phyloP scores from a whole-genome alignment of 2,113 vertebrate genomes.

The Marmota flaviventris region DNA sequence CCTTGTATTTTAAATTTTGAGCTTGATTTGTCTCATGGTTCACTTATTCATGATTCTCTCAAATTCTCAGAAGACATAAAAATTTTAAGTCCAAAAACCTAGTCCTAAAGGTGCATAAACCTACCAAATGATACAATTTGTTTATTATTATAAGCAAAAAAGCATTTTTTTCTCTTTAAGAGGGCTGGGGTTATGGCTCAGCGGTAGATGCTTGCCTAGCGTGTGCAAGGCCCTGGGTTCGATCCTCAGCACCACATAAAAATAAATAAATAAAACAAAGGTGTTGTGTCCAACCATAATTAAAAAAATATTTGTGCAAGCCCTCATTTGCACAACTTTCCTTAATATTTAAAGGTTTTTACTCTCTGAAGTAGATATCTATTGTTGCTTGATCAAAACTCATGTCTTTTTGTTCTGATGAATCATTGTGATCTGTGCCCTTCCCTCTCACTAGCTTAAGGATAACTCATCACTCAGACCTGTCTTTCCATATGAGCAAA shows the following conservation, averaged over 20 bases:
- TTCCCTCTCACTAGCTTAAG: neutral
- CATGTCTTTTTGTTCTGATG: neutral
- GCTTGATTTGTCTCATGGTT: neutral
- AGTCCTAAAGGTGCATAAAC: neutral
- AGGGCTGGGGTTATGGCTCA: too few species aligned
- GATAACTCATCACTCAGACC: neutral
- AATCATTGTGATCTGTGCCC: neutral
- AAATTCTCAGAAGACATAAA: neutral
- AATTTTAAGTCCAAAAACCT: neutral
- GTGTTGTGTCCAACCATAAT: too few species aligned
- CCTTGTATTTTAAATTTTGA: slow-evolving; percentile 13
- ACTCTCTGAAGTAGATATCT: neutral
- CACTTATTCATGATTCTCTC: neutral
- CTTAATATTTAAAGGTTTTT: neutral
- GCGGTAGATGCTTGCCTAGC: too few species aligned
- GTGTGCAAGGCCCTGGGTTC: too few species aligned
- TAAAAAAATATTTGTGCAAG: neutral
- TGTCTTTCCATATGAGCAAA: neutral
- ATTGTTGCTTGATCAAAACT: neutral
- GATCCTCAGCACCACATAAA: too few species aligned
- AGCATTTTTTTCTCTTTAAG: neutral
- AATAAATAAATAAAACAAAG: too few species aligned
- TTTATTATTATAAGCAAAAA: neutral
- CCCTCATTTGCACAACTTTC: neutral
- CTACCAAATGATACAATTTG: neutral